A percentile compares a stretch with the other conserved stretches of the same genome.
Evolutionary conservation across 2,797 vertebrate genomes (phyloP).

Genomic region (Myoxocephalus aenaeus): DNA sequence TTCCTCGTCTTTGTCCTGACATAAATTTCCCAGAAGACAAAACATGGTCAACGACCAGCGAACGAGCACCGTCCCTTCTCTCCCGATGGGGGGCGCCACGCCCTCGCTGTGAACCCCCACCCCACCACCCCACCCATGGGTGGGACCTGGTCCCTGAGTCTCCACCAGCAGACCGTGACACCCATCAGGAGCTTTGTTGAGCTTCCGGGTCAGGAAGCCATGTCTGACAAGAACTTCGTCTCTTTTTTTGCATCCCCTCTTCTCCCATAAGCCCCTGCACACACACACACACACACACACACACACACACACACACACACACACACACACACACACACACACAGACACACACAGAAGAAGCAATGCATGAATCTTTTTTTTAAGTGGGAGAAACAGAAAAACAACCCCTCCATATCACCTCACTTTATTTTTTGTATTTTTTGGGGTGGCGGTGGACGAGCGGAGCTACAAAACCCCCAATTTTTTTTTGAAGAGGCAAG

Average conservation of each 20-base stretch:
- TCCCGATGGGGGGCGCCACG: slow-evolving; percentile 68
- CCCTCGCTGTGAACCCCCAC: slow-evolving; percentile 18
- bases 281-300: background rate
- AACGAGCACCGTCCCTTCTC: slow-evolving; percentile 19
- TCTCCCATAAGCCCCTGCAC: slow-evolving; percentile 47
- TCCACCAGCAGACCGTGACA: slow-evolving; percentile 41
- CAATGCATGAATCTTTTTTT: slow-evolving; percentile 13
- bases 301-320: too few species aligned
- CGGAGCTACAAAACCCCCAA: slow-evolving; percentile 51
- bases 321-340: too few species aligned
- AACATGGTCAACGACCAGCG: background rate
- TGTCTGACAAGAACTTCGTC: slow-evolving; percentile 37
- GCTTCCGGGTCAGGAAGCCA: slow-evolving; percentile 24
- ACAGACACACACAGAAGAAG: slow-evolving; percentile 10
- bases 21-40: background rate
- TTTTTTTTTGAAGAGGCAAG: slow-evolving; percentile 80
- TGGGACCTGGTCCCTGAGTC: slow-evolving; percentile 25
- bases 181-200: slow-evolving; percentile 34
- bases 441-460: background rate
- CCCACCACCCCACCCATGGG: background rate
- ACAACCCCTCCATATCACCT: slow-evolving; percentile 30
- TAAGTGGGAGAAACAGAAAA: background rate
- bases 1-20: too few species aligned
- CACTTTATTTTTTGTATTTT: slow-evolving; percentile 5
- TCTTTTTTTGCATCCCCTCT: slow-evolving; percentile 32